A percentile compares a stretch with the other conserved stretches of the same genome.
Evolutionary conservation across 2,888 invertebrate genomes (phyloP).

Genomic region (Malthinus flaveolus): DNA sequence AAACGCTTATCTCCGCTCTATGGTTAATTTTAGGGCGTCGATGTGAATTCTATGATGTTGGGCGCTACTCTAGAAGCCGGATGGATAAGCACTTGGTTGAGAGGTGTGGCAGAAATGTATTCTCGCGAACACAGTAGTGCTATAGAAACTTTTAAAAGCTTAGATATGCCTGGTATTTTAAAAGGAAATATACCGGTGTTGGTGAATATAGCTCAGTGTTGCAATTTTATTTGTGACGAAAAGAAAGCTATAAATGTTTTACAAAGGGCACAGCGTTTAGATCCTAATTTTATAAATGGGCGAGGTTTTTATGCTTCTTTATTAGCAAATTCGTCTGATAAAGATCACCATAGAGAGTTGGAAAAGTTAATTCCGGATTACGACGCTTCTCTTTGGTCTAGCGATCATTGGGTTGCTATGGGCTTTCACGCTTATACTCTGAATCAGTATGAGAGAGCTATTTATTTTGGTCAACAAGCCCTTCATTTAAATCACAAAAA

Average conservation of each 20-base stretch:
- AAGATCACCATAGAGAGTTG: conserved; percentile 45
- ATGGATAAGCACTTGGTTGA: conserved; percentile 66
- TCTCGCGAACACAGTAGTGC: conserved; percentile 71
- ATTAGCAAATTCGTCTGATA: conserved; percentile 37
- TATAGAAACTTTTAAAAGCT: conserved; percentile 65
- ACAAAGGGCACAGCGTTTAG: conserved; percentile 53
- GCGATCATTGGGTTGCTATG: conserved; percentile 76
- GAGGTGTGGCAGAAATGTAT: conserved; percentile 66
- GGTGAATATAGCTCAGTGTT: conserved; percentile 71
- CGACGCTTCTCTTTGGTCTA: conserved; percentile 48
- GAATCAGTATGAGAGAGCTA: conserved; percentile 68
- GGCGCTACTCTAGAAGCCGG: conserved; percentile 56
- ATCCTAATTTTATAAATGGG: conserved; percentile 43
- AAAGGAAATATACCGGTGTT: conserved; percentile 70
- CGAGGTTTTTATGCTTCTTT: conserved; percentile 42
- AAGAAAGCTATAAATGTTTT: conserved; percentile 63
- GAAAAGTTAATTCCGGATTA: conserved; percentile 46
- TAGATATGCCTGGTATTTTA: conserved; percentile 67
- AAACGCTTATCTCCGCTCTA: neutral
- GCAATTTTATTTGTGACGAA: conserved; percentile 73
- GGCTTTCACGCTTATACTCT: conserved; percentile 70
- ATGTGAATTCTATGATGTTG: conserved; percentile 73
- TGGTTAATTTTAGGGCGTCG: conserved; percentile 64
- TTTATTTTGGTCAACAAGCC: conserved; percentile 76
- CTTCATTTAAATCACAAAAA: conserved; percentile 65